Evolutionary conservation across 2,888 invertebrate species (phyloP).

Genomic region (Heliconius charithonia): DNA sequence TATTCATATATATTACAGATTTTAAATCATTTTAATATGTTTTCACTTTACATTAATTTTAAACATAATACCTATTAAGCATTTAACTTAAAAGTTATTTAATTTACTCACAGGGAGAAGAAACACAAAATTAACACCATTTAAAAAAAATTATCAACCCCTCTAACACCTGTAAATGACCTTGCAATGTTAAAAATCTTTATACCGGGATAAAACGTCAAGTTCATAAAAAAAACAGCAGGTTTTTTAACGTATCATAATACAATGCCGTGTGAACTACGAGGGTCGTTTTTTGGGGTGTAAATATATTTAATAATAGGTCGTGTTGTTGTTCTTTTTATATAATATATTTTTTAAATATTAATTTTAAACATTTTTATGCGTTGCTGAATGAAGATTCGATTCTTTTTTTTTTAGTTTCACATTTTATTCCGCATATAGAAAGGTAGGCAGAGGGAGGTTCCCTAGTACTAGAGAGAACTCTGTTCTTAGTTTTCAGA

Average conservation of each 20-base stretch:
- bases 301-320: too few relatives aligned
- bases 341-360: too few relatives aligned
- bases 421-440: too few relatives aligned
- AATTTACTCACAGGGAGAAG: not conserved
- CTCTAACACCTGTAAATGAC: conserved; percentile 26
- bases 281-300: conserved; percentile 60
- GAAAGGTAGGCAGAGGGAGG: too few relatives aligned
- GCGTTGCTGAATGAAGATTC: too few relatives aligned
- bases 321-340: too few relatives aligned
- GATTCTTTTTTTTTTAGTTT: too few relatives aligned
- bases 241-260: conserved; percentile 65
- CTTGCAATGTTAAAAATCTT: conserved; percentile 27
- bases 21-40: not conserved
- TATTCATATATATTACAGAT: too few relatives aligned
- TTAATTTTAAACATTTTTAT: too few relatives aligned
- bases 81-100: not conserved
- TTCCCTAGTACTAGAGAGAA: too few relatives aligned
- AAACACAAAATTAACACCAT: not conserved
- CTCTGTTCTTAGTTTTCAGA: too few relatives aligned
- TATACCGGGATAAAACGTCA: conserved; percentile 51
- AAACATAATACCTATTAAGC: not conserved
- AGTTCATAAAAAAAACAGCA: conserved; percentile 74
- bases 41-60: not conserved
- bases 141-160: too few relatives aligned
- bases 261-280: conserved; percentile 57